Percentiles rank a stretch among this genome's conserved stretches.
These are phyloP conservation scores for Glaucopsyche alexis DNA, from an alignment of 2,888 invertebrate genomes.

Conservation along the genomic window DNA sequence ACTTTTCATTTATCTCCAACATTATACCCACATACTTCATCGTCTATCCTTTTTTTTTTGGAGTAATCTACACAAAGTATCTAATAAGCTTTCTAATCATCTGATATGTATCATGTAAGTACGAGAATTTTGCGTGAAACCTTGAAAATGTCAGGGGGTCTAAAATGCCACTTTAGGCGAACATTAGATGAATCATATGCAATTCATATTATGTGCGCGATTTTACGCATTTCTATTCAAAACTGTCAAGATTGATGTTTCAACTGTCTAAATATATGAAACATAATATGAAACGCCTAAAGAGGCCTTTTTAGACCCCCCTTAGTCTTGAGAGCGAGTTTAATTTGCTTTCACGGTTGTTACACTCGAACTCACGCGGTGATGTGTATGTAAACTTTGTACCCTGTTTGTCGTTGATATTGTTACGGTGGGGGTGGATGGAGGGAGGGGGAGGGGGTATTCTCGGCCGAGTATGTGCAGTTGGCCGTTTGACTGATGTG, in stretches of 20 bases:
- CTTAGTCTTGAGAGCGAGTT: neutral
- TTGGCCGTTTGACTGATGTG: neutral
- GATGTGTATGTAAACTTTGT: neutral
- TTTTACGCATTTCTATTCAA: too few species aligned
- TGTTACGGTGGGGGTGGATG: slow-evolving; percentile 1
- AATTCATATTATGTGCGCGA: too few species aligned
- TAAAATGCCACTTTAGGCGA: too few species aligned
- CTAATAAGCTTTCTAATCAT: neutral
- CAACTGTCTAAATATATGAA: too few species aligned
- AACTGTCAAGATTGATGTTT: too few species aligned
- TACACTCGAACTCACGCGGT: neutral
- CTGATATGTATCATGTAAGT: neutral
- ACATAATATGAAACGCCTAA: too few species aligned
- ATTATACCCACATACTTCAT: too few species aligned
- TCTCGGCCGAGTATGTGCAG: neutral
- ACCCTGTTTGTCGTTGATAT: slow-evolving; percentile 27
- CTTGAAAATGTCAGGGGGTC: neutral
- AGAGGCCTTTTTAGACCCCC: too few species aligned
- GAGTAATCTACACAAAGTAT: too few species aligned
- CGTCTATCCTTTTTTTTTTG: too few species aligned
- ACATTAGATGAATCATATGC: too few species aligned
- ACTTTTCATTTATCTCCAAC: too few species aligned
- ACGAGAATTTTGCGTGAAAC: neutral
- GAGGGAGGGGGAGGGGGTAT: neutral
- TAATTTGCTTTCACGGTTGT: neutral